Percentiles rank a stretch among this genome's conserved stretches.
phyloP scores from a whole-genome alignment of 1,140 invertebrate species.

The Pseudomyrmex gracilis region DNA sequence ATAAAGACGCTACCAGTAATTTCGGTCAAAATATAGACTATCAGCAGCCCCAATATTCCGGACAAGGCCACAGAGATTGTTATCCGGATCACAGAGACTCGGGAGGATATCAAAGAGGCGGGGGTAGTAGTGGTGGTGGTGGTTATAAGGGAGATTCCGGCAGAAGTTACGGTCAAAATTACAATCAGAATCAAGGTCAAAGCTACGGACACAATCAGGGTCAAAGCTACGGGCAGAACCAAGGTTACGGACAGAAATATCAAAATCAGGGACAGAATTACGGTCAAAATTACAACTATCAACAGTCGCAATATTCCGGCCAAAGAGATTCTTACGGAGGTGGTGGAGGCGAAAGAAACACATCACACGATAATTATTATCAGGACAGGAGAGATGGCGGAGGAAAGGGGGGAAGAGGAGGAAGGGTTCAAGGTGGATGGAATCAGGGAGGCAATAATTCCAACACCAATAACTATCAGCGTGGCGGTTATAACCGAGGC shows the following conservation, averaged over 20 bases:
- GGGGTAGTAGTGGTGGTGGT: conserved; percentile 6
- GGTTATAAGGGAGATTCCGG: conserved; percentile 47
- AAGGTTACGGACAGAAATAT: background rate
- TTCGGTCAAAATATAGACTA: conserved; percentile 60
- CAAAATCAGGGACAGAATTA: conserved; percentile 22
- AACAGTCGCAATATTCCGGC: conserved; percentile 41
- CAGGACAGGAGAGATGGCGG: conserved; percentile 44
- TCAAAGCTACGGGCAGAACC: conserved; percentile 30
- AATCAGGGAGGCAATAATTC: conserved; percentile 76
- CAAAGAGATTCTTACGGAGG: conserved; percentile 43
- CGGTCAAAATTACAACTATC: conserved; percentile 3
- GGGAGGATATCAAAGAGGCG: conserved; percentile 41
- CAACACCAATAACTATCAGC: conserved; percentile 68
- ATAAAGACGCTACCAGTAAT: conserved; percentile 62
- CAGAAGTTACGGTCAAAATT: conserved; percentile 15
- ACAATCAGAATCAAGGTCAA: background rate
- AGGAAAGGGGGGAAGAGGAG: conserved; percentile 43
- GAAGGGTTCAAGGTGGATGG: conserved; percentile 83
- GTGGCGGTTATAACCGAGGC: conserved; percentile 75
- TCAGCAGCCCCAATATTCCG: conserved; percentile 58
- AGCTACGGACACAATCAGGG: conserved; percentile 10
- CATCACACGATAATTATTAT: conserved; percentile 1
- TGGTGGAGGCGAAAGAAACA: conserved; percentile 17
- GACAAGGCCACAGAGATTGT: conserved; percentile 43
- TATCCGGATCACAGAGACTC: conserved; percentile 44